Conservation (phyloP, 1,140 invertebrate genomes). For the Heliconius hermathena region DNA sequence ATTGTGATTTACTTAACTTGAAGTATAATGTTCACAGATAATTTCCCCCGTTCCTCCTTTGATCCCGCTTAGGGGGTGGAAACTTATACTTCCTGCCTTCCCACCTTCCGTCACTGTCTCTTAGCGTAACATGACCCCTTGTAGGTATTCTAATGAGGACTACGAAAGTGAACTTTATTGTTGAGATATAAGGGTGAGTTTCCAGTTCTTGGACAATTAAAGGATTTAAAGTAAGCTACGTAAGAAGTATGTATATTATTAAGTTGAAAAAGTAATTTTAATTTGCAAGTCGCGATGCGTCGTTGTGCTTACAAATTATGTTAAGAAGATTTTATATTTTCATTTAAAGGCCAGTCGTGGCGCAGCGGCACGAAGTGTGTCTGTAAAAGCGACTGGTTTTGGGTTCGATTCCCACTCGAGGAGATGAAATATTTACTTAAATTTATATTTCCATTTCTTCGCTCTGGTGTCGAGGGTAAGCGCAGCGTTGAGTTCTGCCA, state of each 20-base stretch:
- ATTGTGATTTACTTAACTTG: constrained; percentile 29
- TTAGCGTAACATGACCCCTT: constrained; percentile 38
- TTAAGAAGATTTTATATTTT: not conserved
- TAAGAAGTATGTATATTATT: constrained; percentile 10
- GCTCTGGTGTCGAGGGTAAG: too few species aligned
- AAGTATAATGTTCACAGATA: constrained; percentile 36
- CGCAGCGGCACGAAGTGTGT: too few species aligned
- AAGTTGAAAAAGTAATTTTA: constrained; percentile 16
- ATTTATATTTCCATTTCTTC: too few species aligned
- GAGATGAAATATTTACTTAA: too few species aligned
- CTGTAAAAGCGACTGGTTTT: too few species aligned
- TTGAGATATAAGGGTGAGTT: not conserved
- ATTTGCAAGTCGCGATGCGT: not conserved
- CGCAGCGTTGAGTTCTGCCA: too few species aligned
- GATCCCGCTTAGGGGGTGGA: constrained; percentile 39
- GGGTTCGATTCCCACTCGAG: too few species aligned
- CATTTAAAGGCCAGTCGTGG: not conserved
- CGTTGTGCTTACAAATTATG: not conserved
- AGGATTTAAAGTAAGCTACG: constrained; percentile 18
- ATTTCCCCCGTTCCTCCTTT: constrained; percentile 39
- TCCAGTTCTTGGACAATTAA: not conserved
- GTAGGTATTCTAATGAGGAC: constrained; percentile 19
- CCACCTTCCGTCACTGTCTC: constrained; percentile 29
- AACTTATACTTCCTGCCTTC: constrained; percentile 46
- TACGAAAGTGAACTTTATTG: constrained; percentile 24